Evolutionary conservation across 1,140 invertebrate genomes (phyloP).

Genomic region (Brachionus angularis): DNA sequence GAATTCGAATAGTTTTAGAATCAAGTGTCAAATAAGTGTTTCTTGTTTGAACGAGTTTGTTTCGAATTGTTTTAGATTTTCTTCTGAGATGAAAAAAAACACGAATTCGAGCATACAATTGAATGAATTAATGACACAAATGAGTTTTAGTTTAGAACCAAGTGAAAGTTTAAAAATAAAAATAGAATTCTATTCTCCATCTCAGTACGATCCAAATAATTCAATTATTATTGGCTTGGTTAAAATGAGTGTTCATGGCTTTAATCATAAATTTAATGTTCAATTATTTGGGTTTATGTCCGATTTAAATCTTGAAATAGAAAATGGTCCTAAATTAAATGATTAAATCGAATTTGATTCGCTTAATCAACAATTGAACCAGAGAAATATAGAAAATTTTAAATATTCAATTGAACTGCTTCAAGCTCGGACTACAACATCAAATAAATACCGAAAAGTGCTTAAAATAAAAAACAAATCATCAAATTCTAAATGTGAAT

Average conservation of each 20-base stretch:
- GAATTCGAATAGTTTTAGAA: constrained; percentile 22
- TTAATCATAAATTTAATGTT: constrained; percentile 19
- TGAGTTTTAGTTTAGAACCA: constrained; percentile 10
- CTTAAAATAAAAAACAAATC: constrained; percentile 1
- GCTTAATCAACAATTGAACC: not conserved
- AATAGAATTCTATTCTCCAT: not conserved
- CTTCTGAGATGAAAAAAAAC: constrained; percentile 1
- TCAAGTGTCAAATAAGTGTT: not conserved
- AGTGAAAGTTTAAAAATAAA: constrained; percentile 8
- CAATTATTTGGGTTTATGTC: not conserved
- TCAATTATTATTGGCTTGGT: not conserved
- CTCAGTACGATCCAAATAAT: too few relatives aligned
- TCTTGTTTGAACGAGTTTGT: not conserved
- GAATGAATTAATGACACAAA: not conserved
- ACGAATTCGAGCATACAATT: too few relatives aligned
- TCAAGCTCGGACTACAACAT: not conserved
- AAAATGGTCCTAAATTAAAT: not conserved
- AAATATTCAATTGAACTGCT: constrained; percentile 8
- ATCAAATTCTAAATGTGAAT: not conserved
- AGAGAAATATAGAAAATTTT: constrained; percentile 19
- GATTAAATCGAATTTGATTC: not conserved
- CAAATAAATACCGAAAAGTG: constrained; percentile 6
- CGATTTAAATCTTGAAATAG: not conserved
- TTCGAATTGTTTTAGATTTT: constrained; percentile 3
- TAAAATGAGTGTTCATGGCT: constrained; percentile 5